Evolutionary conservation across 2,797 vertebrate species (phyloP).

Genomic region (Bradypus variegatus): DNA sequence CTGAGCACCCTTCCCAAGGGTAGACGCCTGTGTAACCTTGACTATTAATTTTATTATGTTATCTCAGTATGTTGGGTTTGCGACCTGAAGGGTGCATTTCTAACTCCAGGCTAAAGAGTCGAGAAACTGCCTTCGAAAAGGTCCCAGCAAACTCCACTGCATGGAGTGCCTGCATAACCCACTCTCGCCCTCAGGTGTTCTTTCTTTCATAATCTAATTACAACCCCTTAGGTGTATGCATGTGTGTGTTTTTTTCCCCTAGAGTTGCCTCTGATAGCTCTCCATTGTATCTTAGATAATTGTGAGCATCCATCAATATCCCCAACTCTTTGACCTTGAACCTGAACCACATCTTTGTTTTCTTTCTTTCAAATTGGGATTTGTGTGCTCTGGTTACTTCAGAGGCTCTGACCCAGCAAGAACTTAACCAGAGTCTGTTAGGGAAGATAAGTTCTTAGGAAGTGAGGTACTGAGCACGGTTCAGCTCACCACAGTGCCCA

Average conservation of each 20-base stretch:
- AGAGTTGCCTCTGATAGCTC: neutral
- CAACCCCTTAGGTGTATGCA: neutral
- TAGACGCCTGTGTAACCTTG: neutral
- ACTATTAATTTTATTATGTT: neutral
- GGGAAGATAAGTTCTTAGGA: neutral
- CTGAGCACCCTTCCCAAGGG: neutral
- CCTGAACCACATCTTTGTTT: neutral
- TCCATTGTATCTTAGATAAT: neutral
- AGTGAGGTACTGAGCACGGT: neutral
- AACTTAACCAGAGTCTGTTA: neutral
- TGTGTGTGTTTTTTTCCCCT: neutral
- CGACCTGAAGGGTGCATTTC: slow-evolving; percentile 12
- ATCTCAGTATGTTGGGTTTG: neutral
- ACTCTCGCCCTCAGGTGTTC: neutral
- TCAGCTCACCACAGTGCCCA: neutral
- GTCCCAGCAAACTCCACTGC: neutral
- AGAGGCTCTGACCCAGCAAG: neutral
- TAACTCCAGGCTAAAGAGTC: slow-evolving; percentile 15
- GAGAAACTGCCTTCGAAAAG: neutral
- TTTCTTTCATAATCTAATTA: neutral
- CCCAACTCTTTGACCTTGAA: neutral
- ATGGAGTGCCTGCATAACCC: neutral
- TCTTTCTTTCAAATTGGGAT: neutral
- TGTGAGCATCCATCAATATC: neutral
- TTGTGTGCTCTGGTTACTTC: neutral